These are phyloP conservation scores for Sebastes matsubarae DNA, from an alignment of 2,797 vertebrate genomes.

Conservation along the genomic window DNA sequence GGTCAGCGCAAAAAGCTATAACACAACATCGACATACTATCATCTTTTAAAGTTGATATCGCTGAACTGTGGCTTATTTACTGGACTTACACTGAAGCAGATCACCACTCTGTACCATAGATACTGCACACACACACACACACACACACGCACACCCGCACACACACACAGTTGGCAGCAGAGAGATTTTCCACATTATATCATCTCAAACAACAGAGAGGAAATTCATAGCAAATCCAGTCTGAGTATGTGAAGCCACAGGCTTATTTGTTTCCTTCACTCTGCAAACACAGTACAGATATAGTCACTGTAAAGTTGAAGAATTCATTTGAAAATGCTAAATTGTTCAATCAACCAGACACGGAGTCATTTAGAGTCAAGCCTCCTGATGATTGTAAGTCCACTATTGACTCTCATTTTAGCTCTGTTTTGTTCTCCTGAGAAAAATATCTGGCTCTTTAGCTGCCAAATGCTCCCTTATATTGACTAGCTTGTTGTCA, in stretches of 20 bases:
- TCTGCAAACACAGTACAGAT: not conserved
- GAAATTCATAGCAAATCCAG: not conserved
- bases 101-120: not conserved
- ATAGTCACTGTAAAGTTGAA: not conserved
- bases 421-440: not conserved
- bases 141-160: not conserved
- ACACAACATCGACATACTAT: not conserved
- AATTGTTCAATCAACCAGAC: not conserved
- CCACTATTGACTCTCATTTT: not conserved
- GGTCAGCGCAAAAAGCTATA: not conserved
- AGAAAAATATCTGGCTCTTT: not conserved
- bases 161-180: conserved; percentile 1
- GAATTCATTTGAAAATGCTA: not conserved
- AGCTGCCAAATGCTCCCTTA: not conserved
- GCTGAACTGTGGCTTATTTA: not conserved
- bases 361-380: not conserved
- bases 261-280: not conserved
- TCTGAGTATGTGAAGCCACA: not conserved
- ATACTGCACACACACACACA: not conserved
- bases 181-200: conserved; percentile 8
- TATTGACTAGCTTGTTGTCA: not conserved
- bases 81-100: not conserved
- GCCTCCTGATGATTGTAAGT: not conserved
- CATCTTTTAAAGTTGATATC: not conserved
- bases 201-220: not conserved